Evolutionary conservation across 37 sponge, comb jelly and placozoan genomes (phyloP).

Genomic region (Spongilla lacustris): DNA sequence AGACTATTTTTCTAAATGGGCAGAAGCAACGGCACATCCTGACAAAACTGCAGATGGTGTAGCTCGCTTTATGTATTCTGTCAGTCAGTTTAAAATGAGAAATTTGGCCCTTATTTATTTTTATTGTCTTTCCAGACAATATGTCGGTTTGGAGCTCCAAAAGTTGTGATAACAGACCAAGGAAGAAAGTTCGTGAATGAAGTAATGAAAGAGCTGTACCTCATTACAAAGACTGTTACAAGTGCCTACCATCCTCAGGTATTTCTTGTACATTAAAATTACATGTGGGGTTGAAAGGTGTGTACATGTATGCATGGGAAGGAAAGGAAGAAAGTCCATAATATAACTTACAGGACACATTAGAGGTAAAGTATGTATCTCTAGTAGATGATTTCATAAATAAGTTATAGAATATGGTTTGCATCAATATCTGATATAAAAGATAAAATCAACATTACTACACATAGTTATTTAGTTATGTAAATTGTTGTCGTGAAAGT

Average conservation of each 20-base stretch:
- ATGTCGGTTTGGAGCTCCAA: slow-evolving; percentile 22
- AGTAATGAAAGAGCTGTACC: slow-evolving; percentile 17
- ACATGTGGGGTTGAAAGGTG: too few species aligned
- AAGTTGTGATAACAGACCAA: slow-evolving; percentile 30
- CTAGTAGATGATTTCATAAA: too few species aligned
- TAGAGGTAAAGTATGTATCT: too few species aligned
- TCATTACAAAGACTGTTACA: slow-evolving; percentile 21
- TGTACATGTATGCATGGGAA: too few species aligned
- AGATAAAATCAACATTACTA: too few species aligned
- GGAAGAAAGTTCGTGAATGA: slow-evolving; percentile 42
- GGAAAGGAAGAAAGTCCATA: too few species aligned
- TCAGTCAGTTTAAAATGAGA: neutral
- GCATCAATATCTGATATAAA: too few species aligned
- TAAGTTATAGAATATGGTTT: too few species aligned
- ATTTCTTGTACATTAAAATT: neutral
- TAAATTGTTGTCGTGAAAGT: too few species aligned
- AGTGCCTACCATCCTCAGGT: slow-evolving; percentile 22
- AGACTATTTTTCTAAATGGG: slow-evolving; percentile 65
- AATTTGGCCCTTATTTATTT: neutral
- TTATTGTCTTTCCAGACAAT: neutral
- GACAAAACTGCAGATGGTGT: slow-evolving; percentile 14
- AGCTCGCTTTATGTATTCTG: slow-evolving; percentile 19
- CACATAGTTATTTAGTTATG: too few species aligned
- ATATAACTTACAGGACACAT: too few species aligned
- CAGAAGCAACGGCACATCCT: slow-evolving; percentile 46